Evolutionary conservation across 2,888 invertebrate species (phyloP).

Genomic region (Steinernema carpocapsae): DNA sequence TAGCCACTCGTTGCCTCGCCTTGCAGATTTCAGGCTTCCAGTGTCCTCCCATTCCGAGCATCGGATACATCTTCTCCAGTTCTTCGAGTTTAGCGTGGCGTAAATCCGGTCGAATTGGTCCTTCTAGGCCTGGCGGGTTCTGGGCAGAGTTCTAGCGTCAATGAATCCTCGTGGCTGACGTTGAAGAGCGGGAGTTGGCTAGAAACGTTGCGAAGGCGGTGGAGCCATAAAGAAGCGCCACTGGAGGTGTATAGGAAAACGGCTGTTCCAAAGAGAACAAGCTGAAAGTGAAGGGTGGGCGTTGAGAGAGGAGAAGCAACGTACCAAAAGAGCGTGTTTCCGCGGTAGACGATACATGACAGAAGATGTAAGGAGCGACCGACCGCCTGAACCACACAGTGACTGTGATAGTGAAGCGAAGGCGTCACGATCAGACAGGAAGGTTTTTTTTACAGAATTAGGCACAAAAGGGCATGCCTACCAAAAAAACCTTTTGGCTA

Average conservation of each 20-base stretch:
- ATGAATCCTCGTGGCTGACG: too few relatives aligned
- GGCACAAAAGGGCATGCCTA: too few relatives aligned
- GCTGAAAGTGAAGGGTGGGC: not conserved
- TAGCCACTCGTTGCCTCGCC: constrained; percentile 79
- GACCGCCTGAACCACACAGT: too few relatives aligned
- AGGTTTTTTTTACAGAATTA: too few relatives aligned
- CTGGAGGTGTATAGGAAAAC: too few relatives aligned
- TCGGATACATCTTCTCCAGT: constrained; percentile 74
- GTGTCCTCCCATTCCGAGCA: constrained; percentile 83
- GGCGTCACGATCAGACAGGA: too few relatives aligned
- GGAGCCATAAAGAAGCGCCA: not conserved
- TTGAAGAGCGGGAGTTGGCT: too few relatives aligned
- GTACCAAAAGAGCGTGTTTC: not conserved
- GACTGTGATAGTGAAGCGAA: too few relatives aligned
- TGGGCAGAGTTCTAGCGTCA: constrained; percentile 39
- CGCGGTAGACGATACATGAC: not conserved
- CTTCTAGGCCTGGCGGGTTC: constrained; percentile 52
- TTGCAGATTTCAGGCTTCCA: constrained; percentile 77
- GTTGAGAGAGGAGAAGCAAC: too few relatives aligned
- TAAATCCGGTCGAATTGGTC: constrained; percentile 63
- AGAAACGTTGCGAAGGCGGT: not conserved
- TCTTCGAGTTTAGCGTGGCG: constrained; percentile 72
- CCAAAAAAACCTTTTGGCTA: too few relatives aligned
- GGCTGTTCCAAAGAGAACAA: constrained; percentile 11
- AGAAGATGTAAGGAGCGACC: too few relatives aligned